Evolutionary conservation across 2,888 invertebrate genomes (phyloP).

Genomic region (Meloe dianella): DNA sequence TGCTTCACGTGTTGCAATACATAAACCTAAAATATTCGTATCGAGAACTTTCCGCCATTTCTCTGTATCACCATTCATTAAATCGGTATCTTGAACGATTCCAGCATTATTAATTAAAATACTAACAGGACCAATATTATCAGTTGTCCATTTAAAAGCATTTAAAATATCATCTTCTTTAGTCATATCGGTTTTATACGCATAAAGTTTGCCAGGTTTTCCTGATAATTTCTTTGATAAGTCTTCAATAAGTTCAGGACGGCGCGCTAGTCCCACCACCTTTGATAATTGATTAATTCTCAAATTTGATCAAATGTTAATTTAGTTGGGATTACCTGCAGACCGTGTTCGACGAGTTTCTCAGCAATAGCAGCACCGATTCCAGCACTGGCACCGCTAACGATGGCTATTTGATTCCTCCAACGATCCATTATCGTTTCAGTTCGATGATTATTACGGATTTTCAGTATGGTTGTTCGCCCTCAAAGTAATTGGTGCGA

Average conservation of each 20-base stretch:
- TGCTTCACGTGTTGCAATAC: constrained; percentile 39
- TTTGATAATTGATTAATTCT: background rate
- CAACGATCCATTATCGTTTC: background rate
- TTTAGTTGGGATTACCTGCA: background rate
- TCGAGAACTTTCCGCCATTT: constrained; percentile 12
- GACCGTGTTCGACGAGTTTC: background rate
- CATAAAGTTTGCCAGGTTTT: constrained; percentile 5
- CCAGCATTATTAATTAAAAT: constrained; percentile 18
- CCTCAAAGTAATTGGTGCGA: too few relatives aligned
- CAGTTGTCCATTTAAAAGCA: too few relatives aligned
- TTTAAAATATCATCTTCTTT: too few relatives aligned
- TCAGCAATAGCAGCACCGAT: background rate
- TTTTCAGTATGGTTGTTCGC: too few relatives aligned
- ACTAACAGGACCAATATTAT: constrained; percentile 14
- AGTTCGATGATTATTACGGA: too few relatives aligned
- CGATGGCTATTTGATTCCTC: background rate
- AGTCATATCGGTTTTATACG: constrained; percentile 10
- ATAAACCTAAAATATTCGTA: constrained; percentile 10
- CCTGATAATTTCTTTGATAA: background rate
- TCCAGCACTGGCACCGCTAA: too few relatives aligned
- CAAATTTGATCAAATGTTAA: background rate
- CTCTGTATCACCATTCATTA: constrained; percentile 9
- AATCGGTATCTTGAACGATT: background rate
- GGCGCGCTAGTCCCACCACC: constrained; percentile 14
- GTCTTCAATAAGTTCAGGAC: constrained; percentile 9